These are phyloP conservation scores for Prosopocoilus inquinatus DNA, from an alignment of 2,888 invertebrate genomes.

Conservation along the genomic window DNA sequence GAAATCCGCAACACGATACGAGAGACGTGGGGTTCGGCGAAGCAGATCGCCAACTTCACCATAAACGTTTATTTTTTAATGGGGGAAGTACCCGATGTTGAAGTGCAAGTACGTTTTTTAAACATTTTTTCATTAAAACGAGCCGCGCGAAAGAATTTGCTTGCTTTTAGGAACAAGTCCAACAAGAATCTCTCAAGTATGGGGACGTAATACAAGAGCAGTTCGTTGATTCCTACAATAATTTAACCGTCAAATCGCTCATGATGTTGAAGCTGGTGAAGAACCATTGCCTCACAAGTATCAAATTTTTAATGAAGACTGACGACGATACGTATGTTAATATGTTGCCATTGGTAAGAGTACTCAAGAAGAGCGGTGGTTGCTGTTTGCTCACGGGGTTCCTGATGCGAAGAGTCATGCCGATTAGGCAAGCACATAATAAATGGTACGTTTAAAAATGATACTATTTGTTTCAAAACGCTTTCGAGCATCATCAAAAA, in stretches of 20 bases:
- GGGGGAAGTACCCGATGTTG: slow-evolving; percentile 59
- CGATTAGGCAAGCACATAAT: slow-evolving; percentile 68
- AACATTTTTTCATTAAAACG: not conserved
- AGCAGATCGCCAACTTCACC: slow-evolving; percentile 42
- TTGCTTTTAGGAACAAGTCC: slow-evolving; percentile 58
- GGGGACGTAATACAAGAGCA: slow-evolving; percentile 81
- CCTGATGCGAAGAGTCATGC: slow-evolving; percentile 75
- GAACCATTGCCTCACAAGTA: slow-evolving; percentile 59
- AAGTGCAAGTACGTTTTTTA: slow-evolving; percentile 49
- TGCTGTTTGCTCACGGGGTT: slow-evolving; percentile 67
- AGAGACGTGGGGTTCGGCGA: slow-evolving; percentile 64
- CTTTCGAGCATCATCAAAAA: no score
- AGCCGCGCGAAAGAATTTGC: slow-evolving; percentile 11
- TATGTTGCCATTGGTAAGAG: slow-evolving; percentile 61
- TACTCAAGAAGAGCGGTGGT: slow-evolving; percentile 34
- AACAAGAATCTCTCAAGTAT: slow-evolving; percentile 64
- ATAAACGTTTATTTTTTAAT: slow-evolving; percentile 58
- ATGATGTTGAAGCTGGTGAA: slow-evolving; percentile 82
- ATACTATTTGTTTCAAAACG: no score
- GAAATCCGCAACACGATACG: slow-evolving; percentile 57
- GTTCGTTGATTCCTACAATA: slow-evolving; percentile 82
- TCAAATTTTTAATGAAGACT: slow-evolving; percentile 72
- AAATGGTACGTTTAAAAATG: slow-evolving; percentile 64
- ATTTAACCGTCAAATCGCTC: slow-evolving; percentile 80
- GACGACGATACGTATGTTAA: slow-evolving; percentile 88